These are phyloP conservation scores for Nymphicus hollandicus DNA, from an alignment of 2,113 vertebrate species.

Conservation along the genomic window DNA sequence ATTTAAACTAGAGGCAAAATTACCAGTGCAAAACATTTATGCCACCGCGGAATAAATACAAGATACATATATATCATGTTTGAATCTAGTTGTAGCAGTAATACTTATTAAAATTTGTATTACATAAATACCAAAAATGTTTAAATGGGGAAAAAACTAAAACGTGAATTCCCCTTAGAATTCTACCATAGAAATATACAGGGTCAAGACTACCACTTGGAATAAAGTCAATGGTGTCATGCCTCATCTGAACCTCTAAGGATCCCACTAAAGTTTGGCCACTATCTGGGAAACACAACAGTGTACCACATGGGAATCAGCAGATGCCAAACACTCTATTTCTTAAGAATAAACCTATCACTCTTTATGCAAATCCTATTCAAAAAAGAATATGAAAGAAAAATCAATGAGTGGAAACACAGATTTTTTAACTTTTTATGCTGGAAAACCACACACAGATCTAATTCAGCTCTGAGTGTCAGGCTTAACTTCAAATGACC, in stretches of 20 bases:
- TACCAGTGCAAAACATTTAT: background rate
- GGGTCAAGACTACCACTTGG: background rate
- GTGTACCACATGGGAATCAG: background rate
- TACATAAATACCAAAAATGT: background rate
- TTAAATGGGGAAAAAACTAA: background rate
- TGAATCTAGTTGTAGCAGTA: background rate
- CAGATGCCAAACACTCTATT: background rate
- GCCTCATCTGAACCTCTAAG: background rate
- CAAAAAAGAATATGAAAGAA: background rate
- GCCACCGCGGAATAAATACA: background rate
- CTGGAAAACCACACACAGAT: background rate
- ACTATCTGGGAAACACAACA: background rate
- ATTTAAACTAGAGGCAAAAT: background rate
- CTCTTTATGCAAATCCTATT: background rate
- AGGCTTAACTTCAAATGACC: conserved; percentile 20
- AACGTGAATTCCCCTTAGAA: background rate
- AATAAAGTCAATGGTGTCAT: rapidly evolving
- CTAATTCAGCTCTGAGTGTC: background rate
- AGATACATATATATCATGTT: background rate
- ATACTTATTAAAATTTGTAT: background rate
- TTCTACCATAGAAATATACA: background rate
- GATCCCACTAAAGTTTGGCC: background rate
- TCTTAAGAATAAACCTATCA: background rate
- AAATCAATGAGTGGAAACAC: background rate
- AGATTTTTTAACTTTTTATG: background rate